Percentiles rank a stretch among this genome's conserved stretches.
These are phyloP conservation scores for Dipus sagitta DNA, from an alignment of 2,797 vertebrate genomes.

Conservation along the genomic window DNA sequence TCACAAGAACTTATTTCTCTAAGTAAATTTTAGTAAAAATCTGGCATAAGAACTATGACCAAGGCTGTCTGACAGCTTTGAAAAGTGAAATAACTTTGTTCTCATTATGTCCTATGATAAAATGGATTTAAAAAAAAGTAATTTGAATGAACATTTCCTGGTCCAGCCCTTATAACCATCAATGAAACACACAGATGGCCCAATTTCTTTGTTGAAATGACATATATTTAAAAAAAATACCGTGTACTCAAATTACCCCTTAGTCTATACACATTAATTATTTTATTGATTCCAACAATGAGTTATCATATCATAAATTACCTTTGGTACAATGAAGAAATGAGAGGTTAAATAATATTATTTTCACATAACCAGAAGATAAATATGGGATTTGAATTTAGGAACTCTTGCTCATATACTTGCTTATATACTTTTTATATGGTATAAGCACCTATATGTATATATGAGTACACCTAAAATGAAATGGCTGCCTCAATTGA, in stretches of 20 bases:
- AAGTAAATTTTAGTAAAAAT: constrained; percentile 26
- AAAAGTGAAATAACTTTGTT: not conserved
- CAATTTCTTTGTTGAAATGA: not conserved
- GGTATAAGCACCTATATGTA: not conserved
- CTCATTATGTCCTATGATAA: constrained; percentile 49
- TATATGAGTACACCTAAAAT: not conserved
- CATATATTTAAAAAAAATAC: not conserved
- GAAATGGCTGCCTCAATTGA: not conserved
- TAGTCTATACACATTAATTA: not conserved
- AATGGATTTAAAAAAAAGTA: not conserved
- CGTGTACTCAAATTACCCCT: not conserved
- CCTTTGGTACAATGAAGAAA: not conserved
- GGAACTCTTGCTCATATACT: not conserved
- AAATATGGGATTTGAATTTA: not conserved
- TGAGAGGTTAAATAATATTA: not conserved
- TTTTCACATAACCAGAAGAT: not conserved
- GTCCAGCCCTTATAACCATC: not conserved
- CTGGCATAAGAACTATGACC: not conserved
- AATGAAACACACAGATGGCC: not conserved
- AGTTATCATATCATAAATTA: not conserved
- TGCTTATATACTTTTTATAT: not conserved
- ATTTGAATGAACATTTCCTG: not conserved
- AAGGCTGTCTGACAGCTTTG: constrained; percentile 5
- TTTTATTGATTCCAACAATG: not conserved
- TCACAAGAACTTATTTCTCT: not conserved